These are phyloP conservation scores for Asarcornis scutulata DNA, from an alignment of 2,113 vertebrate genomes.

Conservation along the genomic window DNA sequence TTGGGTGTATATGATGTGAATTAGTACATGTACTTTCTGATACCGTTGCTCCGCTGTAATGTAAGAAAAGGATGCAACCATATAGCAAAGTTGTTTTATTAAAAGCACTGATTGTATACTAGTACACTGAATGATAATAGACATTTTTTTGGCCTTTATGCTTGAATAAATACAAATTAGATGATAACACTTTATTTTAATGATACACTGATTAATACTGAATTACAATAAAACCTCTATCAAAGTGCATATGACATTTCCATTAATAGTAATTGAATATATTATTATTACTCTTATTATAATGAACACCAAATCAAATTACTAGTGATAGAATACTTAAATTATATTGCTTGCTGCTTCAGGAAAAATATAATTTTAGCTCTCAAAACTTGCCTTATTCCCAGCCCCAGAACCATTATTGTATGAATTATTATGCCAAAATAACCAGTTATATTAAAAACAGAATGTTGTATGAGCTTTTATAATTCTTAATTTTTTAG, in stretches of 20 bases:
- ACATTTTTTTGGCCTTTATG: conserved; percentile 33
- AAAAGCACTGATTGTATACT: neutral
- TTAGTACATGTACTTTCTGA: neutral
- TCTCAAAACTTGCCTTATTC: neutral
- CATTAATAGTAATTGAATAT: conserved; percentile 65
- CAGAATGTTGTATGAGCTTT: neutral
- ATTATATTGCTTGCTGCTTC: conserved; percentile 1
- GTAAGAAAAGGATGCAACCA: neutral
- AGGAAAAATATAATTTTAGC: conserved; percentile 11
- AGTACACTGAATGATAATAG: neutral
- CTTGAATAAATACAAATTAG: conserved; percentile 62
- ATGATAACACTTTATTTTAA: conserved; percentile 59
- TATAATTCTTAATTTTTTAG: neutral
- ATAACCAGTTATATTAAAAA: neutral
- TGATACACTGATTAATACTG: conserved; percentile 46
- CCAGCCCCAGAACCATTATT: neutral
- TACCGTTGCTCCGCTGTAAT: neutral
- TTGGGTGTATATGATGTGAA: neutral
- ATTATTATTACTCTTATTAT: conserved; percentile 64
- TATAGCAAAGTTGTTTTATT: neutral
- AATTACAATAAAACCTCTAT: conserved; percentile 61
- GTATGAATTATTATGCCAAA: neutral
- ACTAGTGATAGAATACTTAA: conserved; percentile 34
- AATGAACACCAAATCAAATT: conserved; percentile 56
- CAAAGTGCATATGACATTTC: conserved; percentile 40